Evolutionary conservation across 2,888 invertebrate genomes (phyloP), one percentile per base, ranked within the genome.

Genomic region (Deilephila elpenor): DNA sequence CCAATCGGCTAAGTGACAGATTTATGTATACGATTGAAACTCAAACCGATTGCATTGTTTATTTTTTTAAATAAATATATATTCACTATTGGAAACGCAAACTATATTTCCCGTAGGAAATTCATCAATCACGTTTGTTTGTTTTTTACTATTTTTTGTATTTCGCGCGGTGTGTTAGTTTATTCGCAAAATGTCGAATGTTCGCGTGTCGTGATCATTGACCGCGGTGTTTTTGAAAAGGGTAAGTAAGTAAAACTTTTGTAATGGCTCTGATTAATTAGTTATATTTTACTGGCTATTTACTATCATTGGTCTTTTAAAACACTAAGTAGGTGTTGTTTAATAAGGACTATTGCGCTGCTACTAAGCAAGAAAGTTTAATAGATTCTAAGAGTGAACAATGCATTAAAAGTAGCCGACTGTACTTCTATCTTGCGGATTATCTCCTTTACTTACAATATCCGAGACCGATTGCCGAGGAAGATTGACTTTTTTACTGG

Each of bases 1-100:
- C 67, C 67, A 67, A 67, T 67, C 67, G 67, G 67, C 67, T 67
- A 67, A 67, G 67, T 67, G 67, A 67, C 44, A 51, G 67, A 67
- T 67, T 51, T 51, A 67, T 67, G 51, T 67, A 67, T 67, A 25
- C 17, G 51, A 20, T 20, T 67, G 67, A 51, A 67, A 67, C 67
- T 67, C 44, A 67, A 51, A 67, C 67, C 67, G 51, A 67, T 51
- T 67, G 67, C 67, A 67, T 67, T 67, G 67, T 51, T 1, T 67
- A 51, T 67, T 67, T 67, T 67, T 56, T 53, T 51, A 37, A 4
- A 14, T 25, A 67, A 67, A 51, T 17, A 67, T 25, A 67, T 25
- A n/a, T 51, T 64, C 25, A 17, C 14, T 67, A 51, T 67, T 67
- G 25, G 67, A 67, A 44, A 67, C 14, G 51, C 20, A 51, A 67